Evolutionary conservation across 2,888 invertebrate genomes (phyloP).

Genomic region (Sympetrum striolatum): DNA sequence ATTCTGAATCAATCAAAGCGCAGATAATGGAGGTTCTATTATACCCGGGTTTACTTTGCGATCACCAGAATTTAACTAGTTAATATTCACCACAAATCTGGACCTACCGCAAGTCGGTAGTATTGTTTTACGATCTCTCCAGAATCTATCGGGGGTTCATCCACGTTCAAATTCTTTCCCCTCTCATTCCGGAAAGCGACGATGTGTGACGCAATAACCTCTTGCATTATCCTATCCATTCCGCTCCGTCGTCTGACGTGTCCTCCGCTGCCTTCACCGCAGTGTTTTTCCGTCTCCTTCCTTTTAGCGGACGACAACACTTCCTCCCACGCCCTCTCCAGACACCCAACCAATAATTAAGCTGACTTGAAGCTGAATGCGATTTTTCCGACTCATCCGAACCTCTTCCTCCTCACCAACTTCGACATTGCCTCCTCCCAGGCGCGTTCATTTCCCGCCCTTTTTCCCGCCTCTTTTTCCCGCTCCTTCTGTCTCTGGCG

Average conservation of each 20-base stretch:
- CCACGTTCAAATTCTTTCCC: not conserved
- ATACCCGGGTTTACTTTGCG: too few species aligned
- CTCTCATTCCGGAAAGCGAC: not conserved
- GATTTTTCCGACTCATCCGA: not conserved
- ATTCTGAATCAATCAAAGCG: too few species aligned
- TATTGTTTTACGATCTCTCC: too few species aligned
- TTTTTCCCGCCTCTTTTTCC: not conserved
- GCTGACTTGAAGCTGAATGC: slow-evolving; percentile 20
- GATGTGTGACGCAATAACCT: not conserved
- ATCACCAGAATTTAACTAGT: too few species aligned
- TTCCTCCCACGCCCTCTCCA: not conserved
- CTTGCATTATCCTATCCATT: not conserved
- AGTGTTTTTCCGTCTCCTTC: not conserved
- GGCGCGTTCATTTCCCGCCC: not conserved
- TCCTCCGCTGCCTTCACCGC: not conserved
- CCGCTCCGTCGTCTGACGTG: not conserved
- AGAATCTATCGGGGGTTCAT: not conserved
- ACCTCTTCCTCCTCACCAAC: not conserved
- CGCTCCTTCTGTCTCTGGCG: not conserved
- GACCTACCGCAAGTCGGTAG: too few species aligned
- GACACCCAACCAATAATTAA: slow-evolving; percentile 17
- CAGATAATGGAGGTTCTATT: too few species aligned
- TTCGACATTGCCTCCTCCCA: not conserved
- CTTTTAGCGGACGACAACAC: not conserved
- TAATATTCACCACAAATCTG: too few species aligned